Evolutionary conservation across 2,113 vertebrate species (phyloP).

Genomic region (Penelope pileata): DNA sequence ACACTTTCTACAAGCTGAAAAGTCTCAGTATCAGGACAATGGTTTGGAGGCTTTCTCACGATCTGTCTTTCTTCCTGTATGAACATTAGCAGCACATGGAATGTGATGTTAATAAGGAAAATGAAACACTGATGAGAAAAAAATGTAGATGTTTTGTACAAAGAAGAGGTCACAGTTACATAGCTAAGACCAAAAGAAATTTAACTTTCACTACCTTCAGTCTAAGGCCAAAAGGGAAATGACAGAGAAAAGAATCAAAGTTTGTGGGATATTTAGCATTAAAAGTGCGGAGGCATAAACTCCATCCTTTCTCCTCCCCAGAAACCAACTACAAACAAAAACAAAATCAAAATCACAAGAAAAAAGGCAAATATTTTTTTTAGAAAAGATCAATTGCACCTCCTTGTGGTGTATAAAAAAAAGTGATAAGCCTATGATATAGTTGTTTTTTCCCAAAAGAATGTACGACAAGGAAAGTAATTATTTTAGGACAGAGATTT

Average conservation of each 20-base stretch:
- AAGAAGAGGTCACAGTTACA: background rate
- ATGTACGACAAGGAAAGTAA: background rate
- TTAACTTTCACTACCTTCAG: accelerated
- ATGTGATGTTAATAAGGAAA: background rate
- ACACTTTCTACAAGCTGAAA: background rate
- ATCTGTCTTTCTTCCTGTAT: background rate
- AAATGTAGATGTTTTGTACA: background rate
- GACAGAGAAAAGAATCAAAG: background rate
- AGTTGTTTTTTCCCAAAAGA: accelerated
- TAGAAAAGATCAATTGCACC: slow-evolving; percentile 32
- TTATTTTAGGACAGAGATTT: background rate
- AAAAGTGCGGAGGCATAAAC: background rate
- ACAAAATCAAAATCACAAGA: background rate
- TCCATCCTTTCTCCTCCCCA: no score
- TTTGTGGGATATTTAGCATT: background rate
- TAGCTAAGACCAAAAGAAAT: background rate
- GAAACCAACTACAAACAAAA: background rate
- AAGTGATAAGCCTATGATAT: background rate
- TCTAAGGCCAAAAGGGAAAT: background rate
- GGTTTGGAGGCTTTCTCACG: background rate
- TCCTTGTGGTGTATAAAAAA: slow-evolving; percentile 52
- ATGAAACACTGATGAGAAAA: background rate
- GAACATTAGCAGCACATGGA: background rate
- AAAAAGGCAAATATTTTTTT: background rate
- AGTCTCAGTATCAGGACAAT: background rate